Evolutionary conservation across 2,113 vertebrate species (phyloP).

Genomic region (Galemys pyrenaicus): DNA sequence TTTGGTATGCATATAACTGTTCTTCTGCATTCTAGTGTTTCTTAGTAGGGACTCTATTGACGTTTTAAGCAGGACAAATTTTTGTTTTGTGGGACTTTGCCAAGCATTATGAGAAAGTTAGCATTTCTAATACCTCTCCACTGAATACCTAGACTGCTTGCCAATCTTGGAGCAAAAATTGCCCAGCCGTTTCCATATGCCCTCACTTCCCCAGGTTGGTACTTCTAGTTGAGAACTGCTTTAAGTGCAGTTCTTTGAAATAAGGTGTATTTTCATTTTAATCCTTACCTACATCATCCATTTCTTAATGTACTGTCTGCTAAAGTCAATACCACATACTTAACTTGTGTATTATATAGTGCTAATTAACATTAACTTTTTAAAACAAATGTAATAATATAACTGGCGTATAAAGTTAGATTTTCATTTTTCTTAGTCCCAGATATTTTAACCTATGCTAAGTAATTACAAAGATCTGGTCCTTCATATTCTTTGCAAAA

Average conservation of each 20-base stretch:
- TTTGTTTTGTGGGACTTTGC: neutral
- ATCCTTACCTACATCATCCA: constrained; percentile 7
- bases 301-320: constrained; percentile 43
- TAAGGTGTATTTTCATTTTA: constrained; percentile 45
- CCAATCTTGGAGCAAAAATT: neutral
- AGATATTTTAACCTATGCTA: constrained; percentile 60
- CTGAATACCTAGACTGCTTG: neutral
- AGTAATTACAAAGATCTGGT: constrained; percentile 49
- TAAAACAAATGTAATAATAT: constrained; percentile 43
- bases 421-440: constrained; percentile 58
- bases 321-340: constrained; percentile 39
- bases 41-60: neutral
- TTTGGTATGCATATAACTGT: neutral
- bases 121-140: neutral
- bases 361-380: constrained; percentile 46
- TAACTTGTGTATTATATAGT: constrained; percentile 23
- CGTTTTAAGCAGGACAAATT: constrained; percentile 27
- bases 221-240: neutral
- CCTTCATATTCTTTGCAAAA: constrained; percentile 58
- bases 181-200: neutral
- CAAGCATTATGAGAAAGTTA: neutral
- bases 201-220: neutral
- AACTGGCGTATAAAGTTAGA: constrained; percentile 25
- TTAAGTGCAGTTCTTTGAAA: constrained; percentile 43
- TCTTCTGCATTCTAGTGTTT: constrained; percentile 36